A percentile compares a stretch with the other conserved stretches of the same genome.
Conservation (phyloP, 2,113 vertebrate genomes). For the Sander vitreus region DNA sequence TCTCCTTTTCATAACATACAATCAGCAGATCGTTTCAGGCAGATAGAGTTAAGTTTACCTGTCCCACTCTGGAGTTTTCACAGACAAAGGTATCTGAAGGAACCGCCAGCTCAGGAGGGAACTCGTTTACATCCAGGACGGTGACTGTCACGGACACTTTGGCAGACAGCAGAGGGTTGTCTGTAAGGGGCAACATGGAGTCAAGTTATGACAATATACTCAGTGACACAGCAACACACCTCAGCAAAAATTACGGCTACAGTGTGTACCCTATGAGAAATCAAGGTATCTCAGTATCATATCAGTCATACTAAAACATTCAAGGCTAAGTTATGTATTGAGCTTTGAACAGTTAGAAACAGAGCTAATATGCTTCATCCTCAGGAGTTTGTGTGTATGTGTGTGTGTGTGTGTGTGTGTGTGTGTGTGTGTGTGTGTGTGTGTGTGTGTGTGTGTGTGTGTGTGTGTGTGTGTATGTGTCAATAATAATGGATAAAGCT, state of each 20-base stretch:
- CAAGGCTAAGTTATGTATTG: too few species aligned
- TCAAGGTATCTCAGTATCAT: too few species aligned
- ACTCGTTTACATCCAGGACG: conserved; percentile 95
- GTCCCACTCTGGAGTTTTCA: conserved; percentile 91
- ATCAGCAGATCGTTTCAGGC: background rate
- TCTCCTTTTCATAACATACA: background rate
- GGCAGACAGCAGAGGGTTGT: conserved; percentile 88
- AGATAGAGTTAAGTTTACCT: conserved; percentile 82
- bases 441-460: too few species aligned
- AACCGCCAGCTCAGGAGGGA: conserved; percentile 91
- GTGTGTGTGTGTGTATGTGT: too few species aligned
- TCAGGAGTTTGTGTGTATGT: too few species aligned
- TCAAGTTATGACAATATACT: background rate
- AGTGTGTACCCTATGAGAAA: background rate
- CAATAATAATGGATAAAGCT: too few species aligned
- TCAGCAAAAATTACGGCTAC: background rate
- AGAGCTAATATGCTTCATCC: too few species aligned
- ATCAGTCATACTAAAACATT: too few species aligned
- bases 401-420: too few species aligned
- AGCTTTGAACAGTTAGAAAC: too few species aligned
- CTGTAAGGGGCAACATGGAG: conserved; percentile 74
- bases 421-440: too few species aligned
- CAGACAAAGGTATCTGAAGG: conserved; percentile 91
- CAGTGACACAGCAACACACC: background rate
- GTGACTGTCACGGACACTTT: conserved; percentile 89